phyloP scores from a whole-genome alignment of 2,113 vertebrate species.

The Aptenodytes patagonicus region DNA sequence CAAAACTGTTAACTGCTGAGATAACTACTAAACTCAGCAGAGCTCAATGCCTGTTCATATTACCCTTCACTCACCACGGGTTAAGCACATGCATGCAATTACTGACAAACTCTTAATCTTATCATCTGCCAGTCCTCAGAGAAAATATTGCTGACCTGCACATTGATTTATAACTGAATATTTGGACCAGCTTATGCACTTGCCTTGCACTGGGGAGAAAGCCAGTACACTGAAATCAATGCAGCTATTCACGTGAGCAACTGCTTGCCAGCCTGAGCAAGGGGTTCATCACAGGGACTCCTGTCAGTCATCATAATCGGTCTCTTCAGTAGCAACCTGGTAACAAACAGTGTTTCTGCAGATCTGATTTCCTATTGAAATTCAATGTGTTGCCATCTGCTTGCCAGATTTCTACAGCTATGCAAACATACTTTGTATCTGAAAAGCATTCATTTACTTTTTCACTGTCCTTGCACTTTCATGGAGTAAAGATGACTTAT shows the following conservation, averaged over 20 bases:
- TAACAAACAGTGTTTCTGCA: not conserved
- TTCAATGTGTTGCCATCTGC: not conserved
- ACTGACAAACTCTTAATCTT: not conserved
- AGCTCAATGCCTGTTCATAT: not conserved
- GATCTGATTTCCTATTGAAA: not conserved
- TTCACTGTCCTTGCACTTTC: not conserved
- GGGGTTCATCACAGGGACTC: not conserved
- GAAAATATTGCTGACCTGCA: not conserved
- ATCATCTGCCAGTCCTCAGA: not conserved
- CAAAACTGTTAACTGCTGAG: not conserved
- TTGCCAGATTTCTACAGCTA: not conserved
- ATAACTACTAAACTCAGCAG: not conserved
- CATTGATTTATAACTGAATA: not conserved
- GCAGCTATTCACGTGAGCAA: not conserved
- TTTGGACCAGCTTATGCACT: not conserved
- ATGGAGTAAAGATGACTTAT: not conserved
- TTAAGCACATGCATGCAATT: not conserved
- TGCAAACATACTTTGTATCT: not conserved
- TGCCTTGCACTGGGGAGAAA: not conserved
- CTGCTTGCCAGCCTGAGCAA: not conserved
- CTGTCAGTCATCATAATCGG: not conserved
- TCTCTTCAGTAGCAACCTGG: not conserved
- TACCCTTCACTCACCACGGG: not conserved
- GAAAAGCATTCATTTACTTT: not conserved
- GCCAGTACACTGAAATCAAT: not conserved